Percentiles rank a stretch among this genome's conserved stretches.
These are phyloP conservation scores for Linurgus olivaceus DNA, from an alignment of 2,797 vertebrate genomes.

Conservation along the genomic window DNA sequence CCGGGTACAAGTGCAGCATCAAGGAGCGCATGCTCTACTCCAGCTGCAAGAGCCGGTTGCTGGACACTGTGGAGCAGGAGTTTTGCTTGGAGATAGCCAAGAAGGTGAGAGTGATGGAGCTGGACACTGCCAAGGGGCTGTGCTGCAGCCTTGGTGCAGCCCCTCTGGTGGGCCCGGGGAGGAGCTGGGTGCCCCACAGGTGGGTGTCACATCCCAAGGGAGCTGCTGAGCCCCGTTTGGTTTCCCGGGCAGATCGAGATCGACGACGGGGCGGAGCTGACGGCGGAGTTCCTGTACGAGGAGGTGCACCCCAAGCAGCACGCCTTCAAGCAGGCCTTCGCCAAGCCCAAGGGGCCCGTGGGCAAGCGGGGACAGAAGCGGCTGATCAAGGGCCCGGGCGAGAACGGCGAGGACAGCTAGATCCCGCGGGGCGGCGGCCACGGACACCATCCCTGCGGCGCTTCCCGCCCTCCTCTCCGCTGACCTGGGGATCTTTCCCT, in stretches of 20 bases:
- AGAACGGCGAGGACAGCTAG: conserved; percentile 93
- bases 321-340: conserved; percentile 92
- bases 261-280: conserved; percentile 90
- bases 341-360: conserved; percentile 93
- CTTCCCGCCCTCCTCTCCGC: conserved; percentile 34
- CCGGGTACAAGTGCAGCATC: conserved; percentile 96
- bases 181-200: neutral
- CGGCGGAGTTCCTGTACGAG: conserved; percentile 93
- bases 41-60: conserved; percentile 96
- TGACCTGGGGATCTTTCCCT: conserved; percentile 30
- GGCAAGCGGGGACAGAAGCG: conserved; percentile 96
- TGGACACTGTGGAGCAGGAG: conserved; percentile 93
- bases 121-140: neutral
- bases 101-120: conserved; percentile 81
- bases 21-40: conserved; percentile 98
- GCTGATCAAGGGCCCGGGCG: conserved; percentile 89
- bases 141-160: neutral
- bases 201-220: neutral
- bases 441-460: conserved; percentile 20
- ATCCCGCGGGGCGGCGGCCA: neutral
- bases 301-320: conserved; percentile 98
- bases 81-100: conserved; percentile 92
- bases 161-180: rapidly evolving
- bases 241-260: conserved; percentile 86
- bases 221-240: neutral